A percentile compares a stretch with the other conserved stretches of the same genome.
Conservation (phyloP, 1,140 invertebrate species). For the Hyles vespertilio region DNA sequence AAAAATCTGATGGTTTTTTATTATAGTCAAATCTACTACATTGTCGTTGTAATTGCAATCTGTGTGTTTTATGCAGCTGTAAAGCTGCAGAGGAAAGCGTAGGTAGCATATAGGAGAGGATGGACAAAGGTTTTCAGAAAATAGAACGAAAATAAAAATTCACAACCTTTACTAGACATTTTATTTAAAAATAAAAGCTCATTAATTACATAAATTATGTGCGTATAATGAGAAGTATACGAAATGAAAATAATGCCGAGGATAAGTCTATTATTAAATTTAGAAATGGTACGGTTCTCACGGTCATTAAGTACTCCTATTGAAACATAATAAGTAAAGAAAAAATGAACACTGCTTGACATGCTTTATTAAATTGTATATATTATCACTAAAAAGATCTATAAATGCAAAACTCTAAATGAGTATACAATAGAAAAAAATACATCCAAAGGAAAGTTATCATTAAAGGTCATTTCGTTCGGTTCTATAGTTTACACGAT, state of each 20-base stretch:
- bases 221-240: slow-evolving; percentile 55
- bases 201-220: slow-evolving; percentile 71
- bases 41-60: too few species aligned
- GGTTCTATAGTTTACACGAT: slow-evolving; percentile 61
- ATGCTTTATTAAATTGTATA: slow-evolving; percentile 60
- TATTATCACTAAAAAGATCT: slow-evolving; percentile 67
- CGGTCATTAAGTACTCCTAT: slow-evolving; percentile 67
- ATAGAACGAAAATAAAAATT: too few species aligned
- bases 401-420: slow-evolving; percentile 73
- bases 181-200: slow-evolving; percentile 68
- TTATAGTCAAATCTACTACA: too few species aligned
- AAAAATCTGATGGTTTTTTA: too few species aligned
- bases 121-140: too few species aligned
- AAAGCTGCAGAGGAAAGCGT: too few species aligned
- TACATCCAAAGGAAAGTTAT: slow-evolving; percentile 65
- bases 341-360: slow-evolving; percentile 30
- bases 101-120: too few species aligned
- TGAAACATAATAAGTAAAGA: slow-evolving; percentile 40
- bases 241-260: slow-evolving; percentile 48
- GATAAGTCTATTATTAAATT: slow-evolving; percentile 38
- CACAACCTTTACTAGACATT: slow-evolving; percentile 52
- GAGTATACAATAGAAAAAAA: slow-evolving; percentile 71
- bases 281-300: slow-evolving; percentile 51
- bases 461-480: slow-evolving; percentile 66
- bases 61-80: too few species aligned